phyloP scores from a whole-genome alignment of 2,797 vertebrate genomes.

The Sebastes ruberrimus region DNA sequence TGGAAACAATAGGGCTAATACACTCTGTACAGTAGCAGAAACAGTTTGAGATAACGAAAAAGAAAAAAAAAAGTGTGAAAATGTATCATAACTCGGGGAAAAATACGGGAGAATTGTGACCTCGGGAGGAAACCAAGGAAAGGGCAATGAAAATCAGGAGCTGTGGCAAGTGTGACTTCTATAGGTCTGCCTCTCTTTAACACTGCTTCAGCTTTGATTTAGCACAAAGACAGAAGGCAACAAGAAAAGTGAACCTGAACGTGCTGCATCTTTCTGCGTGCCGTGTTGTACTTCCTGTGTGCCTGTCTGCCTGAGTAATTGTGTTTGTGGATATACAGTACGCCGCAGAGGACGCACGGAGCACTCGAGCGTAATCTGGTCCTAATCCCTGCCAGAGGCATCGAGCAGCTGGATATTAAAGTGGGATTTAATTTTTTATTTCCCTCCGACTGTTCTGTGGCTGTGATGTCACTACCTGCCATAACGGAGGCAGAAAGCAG shows the following conservation, averaged over 20 bases:
- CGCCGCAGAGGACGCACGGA: conserved; percentile 31
- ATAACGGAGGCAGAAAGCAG: background rate
- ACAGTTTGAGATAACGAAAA: no score
- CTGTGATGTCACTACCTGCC: conserved; percentile 32
- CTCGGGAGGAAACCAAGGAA: no score
- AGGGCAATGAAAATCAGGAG: no score
- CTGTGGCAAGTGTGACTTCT: no score
- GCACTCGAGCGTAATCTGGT: conserved; percentile 57
- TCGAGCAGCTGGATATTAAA: conserved; percentile 67
- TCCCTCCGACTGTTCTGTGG: background rate
- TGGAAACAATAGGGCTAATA: no score
- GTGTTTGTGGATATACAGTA: conserved; percentile 36
- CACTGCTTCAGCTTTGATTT: background rate
- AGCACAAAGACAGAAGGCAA: background rate
- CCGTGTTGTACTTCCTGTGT: conserved; percentile 16
- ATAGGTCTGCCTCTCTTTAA: background rate
- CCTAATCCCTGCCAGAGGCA: conserved; percentile 69
- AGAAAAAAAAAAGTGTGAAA: no score
- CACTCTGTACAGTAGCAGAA: no score
- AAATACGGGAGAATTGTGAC: no score
- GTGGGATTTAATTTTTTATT: conserved; percentile 41
- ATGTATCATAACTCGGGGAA: no score
- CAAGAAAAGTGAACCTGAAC: background rate
- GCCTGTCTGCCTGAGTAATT: conserved; percentile 29
- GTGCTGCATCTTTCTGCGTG: conserved; percentile 1